Evolutionary conservation across 2,113 vertebrate species (phyloP).

Genomic region (Ursus arctos): DNA sequence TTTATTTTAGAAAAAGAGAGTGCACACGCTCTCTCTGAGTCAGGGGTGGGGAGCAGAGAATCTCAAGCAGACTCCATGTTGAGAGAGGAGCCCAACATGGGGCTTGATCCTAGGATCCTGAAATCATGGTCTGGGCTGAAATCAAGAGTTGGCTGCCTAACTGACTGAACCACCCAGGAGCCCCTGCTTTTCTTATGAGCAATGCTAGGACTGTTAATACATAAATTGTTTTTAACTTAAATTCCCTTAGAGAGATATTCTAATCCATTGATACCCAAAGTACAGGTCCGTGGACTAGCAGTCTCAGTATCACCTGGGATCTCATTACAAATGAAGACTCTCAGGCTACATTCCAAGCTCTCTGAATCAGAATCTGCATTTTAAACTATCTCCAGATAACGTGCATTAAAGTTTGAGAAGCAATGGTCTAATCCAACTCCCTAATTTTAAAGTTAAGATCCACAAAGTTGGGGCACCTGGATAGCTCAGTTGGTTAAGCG

Average conservation of each 20-base stretch:
- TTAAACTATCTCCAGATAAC: background rate
- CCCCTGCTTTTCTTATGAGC: background rate
- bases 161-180: background rate
- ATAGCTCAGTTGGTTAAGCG: background rate
- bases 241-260: background rate
- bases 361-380: background rate
- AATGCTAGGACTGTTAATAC: background rate
- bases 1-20: background rate
- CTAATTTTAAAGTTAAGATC: constrained; percentile 10
- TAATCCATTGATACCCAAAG: background rate
- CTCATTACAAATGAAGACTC: background rate
- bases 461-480: background rate
- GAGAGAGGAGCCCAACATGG: background rate
- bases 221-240: background rate
- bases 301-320: background rate
- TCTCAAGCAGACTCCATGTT: background rate
- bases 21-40: background rate
- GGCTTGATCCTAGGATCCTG: background rate
- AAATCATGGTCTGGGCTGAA: background rate
- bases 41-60: background rate
- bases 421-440: background rate
- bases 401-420: background rate
- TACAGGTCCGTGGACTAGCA: background rate
- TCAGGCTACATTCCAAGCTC: background rate
- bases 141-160: background rate